Conservation (phyloP, 2,797 vertebrate genomes). For the Notolepis coatsorum region DNA sequence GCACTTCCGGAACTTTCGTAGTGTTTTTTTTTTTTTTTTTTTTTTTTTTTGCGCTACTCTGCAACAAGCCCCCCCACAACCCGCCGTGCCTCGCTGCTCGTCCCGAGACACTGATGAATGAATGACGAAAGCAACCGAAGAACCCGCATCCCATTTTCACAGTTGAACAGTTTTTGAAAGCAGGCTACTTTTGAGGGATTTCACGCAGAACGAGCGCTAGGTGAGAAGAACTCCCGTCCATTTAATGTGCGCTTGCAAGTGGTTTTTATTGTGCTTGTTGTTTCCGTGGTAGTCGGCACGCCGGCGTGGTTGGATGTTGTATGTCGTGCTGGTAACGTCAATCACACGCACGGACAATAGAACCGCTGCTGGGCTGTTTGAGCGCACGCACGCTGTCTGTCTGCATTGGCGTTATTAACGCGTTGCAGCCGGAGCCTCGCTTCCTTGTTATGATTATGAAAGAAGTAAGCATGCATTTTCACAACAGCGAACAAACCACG, state of each 20-base stretch:
- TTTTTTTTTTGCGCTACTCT: conserved; percentile 33
- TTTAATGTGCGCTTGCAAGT: not conserved
- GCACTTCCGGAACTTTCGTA: conserved; percentile 76
- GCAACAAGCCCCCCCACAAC: conserved; percentile 32
- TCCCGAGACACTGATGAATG: conserved; percentile 50
- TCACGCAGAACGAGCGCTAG: conserved; percentile 38
- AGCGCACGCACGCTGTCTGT: conserved; percentile 28
- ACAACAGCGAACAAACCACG: too few relatives aligned
- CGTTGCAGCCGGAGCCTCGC: conserved; percentile 29
- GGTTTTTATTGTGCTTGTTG: conserved; percentile 10
- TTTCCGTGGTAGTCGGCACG: not conserved
- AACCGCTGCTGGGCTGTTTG: conserved; percentile 40
- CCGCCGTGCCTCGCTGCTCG: conserved; percentile 50
- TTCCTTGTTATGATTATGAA: conserved; percentile 64
- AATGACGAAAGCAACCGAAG: conserved; percentile 37
- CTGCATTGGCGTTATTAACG: conserved; percentile 56
- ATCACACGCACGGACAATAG: conserved; percentile 61
- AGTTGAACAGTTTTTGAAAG: too few relatives aligned
- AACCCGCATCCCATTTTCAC: conserved; percentile 30
- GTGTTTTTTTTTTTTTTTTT: conserved; percentile 40
- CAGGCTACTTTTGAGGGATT: conserved; percentile 34
- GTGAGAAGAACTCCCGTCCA: conserved; percentile 48
- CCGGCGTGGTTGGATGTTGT: not conserved
- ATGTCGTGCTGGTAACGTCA: conserved; percentile 24
- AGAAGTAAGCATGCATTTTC: conserved; percentile 27